A percentile compares a stretch with the other conserved stretches of the same genome.
Evolutionary conservation across 2,113 vertebrate species (phyloP).

Genomic region (Callionymus lyra): DNA sequence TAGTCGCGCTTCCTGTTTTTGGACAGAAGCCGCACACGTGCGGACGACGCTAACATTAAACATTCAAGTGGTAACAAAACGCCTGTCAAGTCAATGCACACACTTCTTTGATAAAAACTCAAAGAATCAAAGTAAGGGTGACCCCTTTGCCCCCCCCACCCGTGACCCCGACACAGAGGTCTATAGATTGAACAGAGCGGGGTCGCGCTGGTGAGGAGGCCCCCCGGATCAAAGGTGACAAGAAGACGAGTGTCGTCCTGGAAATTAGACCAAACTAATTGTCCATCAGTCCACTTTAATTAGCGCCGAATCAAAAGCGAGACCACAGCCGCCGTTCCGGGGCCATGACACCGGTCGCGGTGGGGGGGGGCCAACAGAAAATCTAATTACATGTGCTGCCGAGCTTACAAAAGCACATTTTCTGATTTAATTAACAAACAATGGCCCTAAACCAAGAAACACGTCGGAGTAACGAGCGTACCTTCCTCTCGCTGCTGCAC

Average conservation of each 20-base stretch:
- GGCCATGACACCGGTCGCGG: conserved; percentile 41
- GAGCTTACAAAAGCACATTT: conserved; percentile 56
- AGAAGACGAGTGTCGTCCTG: conserved; percentile 43
- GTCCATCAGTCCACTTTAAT: conserved; percentile 63
- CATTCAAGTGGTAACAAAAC: conserved; percentile 18
- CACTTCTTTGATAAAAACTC: conserved; percentile 14
- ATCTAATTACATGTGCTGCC: conserved; percentile 61
- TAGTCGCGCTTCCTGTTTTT: no score
- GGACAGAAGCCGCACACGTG: no score
- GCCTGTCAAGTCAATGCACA: conserved; percentile 28
- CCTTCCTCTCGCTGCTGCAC: no score
- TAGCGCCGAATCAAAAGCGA: conserved; percentile 36
- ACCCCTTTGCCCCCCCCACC: conserved; percentile 15
- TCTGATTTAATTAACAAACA: conserved; percentile 53
- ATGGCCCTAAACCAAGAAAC: conserved; percentile 28
- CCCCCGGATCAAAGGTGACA: conserved; percentile 49
- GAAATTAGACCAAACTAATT: conserved; percentile 64
- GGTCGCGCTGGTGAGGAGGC: conserved; percentile 26
- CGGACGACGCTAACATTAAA: not conserved
- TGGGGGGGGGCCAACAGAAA: conserved; percentile 33
- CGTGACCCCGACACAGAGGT: conserved; percentile 4
- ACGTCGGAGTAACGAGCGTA: not conserved
- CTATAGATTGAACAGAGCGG: conserved; percentile 7
- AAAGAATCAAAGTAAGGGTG: conserved; percentile 20
- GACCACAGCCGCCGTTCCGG: conserved; percentile 28